These are phyloP conservation scores for Hylomyscus alleni DNA, from an alignment of 2,797 vertebrate genomes.

Conservation along the genomic window DNA sequence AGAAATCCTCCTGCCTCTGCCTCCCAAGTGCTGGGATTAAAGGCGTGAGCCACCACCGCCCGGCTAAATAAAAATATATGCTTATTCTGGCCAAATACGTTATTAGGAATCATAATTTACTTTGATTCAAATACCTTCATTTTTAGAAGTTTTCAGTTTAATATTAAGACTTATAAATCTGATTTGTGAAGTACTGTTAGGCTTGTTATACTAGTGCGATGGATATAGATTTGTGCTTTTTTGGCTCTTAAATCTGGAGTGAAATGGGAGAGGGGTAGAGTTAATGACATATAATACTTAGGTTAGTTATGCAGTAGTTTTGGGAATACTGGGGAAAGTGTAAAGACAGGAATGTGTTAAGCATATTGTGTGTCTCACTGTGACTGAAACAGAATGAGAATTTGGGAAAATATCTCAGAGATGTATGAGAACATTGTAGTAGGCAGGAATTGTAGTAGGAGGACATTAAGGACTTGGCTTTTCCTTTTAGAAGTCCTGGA, in stretches of 20 bases:
- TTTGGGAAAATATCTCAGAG: conserved; percentile 26
- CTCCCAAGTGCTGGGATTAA: too few species aligned
- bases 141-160: conserved; percentile 53
- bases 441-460: neutral
- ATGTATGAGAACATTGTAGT: neutral
- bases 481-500: conserved; percentile 7
- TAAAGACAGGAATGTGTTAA: conserved; percentile 42
- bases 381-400: conserved; percentile 52
- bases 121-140: conserved; percentile 51
- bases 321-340: neutral
- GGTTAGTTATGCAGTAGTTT: conserved; percentile 18
- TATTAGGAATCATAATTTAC: conserved; percentile 29
- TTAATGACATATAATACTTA: conserved; percentile 45
- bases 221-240: conserved; percentile 50
- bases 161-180: conserved; percentile 22
- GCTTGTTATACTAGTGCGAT: conserved; percentile 54
- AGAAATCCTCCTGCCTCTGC: too few species aligned
- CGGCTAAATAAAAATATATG: conserved; percentile 63
- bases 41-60: too few species aligned
- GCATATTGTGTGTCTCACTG: neutral
- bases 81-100: neutral
- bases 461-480: conserved; percentile 15
- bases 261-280: neutral
- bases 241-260: neutral
- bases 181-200: conserved; percentile 39